These are phyloP conservation scores for Apodemia mormo DNA, from an alignment of 2,888 invertebrate genomes.

Conservation along the genomic window DNA sequence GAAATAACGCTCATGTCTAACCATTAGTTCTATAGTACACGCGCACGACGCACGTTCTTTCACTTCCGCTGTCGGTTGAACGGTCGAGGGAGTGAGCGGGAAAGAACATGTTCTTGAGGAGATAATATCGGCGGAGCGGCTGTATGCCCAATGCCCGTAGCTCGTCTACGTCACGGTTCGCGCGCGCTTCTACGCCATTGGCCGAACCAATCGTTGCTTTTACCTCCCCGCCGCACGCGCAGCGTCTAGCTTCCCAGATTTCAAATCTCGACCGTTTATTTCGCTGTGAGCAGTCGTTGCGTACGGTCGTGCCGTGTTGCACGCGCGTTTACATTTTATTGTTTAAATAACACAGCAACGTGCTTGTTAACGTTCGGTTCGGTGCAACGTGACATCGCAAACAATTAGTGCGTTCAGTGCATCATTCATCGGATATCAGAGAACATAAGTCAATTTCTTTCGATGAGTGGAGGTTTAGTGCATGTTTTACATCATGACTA, in stretches of 20 bases:
- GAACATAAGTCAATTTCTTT: constrained; percentile 80
- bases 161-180: constrained; percentile 62
- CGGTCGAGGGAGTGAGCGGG: constrained; percentile 66
- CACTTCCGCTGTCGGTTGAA: constrained; percentile 78
- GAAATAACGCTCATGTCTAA: too few relatives aligned
- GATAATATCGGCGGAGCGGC: constrained; percentile 66
- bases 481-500: constrained; percentile 88
- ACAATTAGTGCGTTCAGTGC: constrained; percentile 77
- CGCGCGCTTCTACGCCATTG: constrained; percentile 65
- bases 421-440: constrained; percentile 51
- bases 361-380: constrained; percentile 66
- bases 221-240: constrained; percentile 65
- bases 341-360: constrained; percentile 66
- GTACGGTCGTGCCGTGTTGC: constrained; percentile 56
- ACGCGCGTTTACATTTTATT: constrained; percentile 49
- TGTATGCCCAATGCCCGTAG: constrained; percentile 40
- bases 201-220: constrained; percentile 44
- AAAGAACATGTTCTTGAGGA: constrained; percentile 75
- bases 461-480: constrained; percentile 89
- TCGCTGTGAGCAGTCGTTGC: constrained; percentile 67
- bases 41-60: constrained; percentile 76
- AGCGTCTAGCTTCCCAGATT: constrained; percentile 78
- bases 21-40: constrained; percentile 61
- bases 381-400: constrained; percentile 74
- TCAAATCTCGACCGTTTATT: constrained; percentile 83